Conservation (phyloP, 2,797 vertebrate genomes). For the Euthynnus affinis region DNA sequence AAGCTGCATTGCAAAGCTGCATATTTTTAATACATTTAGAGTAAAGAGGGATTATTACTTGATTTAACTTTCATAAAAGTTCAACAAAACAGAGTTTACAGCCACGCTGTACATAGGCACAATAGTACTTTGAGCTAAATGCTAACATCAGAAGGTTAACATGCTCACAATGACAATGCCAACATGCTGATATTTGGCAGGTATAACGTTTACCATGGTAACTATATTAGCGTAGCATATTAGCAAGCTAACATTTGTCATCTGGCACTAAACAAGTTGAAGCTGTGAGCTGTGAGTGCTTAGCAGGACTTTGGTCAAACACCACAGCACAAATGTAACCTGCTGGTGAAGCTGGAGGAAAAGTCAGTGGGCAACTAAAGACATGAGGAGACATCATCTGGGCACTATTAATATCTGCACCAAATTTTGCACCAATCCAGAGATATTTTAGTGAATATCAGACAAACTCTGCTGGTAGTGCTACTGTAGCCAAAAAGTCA, state of each 20-base stretch:
- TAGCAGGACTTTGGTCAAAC: not conserved
- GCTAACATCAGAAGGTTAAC: not conserved
- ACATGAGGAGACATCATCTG: not conserved
- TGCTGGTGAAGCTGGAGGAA: too few relatives aligned
- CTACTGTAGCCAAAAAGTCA: not conserved
- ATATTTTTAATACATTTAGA: conserved; percentile 2
- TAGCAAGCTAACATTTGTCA: too few relatives aligned
- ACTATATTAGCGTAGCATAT: not conserved
- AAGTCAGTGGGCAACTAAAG: too few relatives aligned
- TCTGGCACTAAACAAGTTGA: too few relatives aligned
- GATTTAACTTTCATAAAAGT: conserved; percentile 1
- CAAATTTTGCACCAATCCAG: not conserved
- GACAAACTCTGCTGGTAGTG: not conserved
- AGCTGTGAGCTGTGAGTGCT: too few relatives aligned
- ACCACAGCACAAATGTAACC: not conserved
- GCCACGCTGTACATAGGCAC: too few relatives aligned
- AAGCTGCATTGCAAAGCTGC: conserved; percentile 19
- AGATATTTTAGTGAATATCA: not conserved
- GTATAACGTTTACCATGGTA: not conserved
- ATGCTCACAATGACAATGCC: not conserved
- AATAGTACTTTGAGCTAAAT: not conserved
- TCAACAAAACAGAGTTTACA: not conserved
- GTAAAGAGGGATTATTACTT: not conserved
- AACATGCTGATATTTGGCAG: not conserved
- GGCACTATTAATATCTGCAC: not conserved